These are phyloP conservation scores for Tipula vernalis DNA, from an alignment of 2,888 invertebrate species.

Conservation along the genomic window DNA sequence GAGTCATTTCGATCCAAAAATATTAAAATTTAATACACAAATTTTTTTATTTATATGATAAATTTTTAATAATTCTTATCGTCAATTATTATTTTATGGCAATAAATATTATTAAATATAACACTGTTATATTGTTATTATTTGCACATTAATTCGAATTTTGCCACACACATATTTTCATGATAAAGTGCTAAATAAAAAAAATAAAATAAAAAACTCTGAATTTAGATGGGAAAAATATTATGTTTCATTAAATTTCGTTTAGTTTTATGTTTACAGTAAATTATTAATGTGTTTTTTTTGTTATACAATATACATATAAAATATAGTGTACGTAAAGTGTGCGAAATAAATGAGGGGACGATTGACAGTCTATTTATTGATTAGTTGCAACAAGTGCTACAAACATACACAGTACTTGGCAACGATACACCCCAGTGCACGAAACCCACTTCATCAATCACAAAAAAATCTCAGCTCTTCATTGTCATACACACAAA, in stretches of 20 bases:
- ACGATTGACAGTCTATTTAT: neutral
- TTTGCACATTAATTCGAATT: neutral
- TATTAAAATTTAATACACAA: too few relatives aligned
- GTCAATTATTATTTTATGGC: neutral
- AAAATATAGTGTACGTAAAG: neutral
- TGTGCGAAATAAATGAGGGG: neutral
- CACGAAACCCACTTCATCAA: neutral
- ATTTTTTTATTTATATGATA: too few relatives aligned
- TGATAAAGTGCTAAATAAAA: neutral
- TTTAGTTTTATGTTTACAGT: neutral
- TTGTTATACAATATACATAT: neutral
- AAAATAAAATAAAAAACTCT: neutral
- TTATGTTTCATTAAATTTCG: neutral
- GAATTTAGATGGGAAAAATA: neutral
- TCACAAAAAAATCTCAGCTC: neutral
- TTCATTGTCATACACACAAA: neutral
- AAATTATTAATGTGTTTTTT: neutral
- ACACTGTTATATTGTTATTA: neutral
- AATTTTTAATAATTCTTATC: neutral
- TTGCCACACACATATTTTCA: neutral
- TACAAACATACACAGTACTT: neutral
- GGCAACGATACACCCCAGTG: neutral
- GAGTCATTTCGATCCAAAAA: too few relatives aligned
- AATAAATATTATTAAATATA: neutral
- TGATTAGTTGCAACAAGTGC: neutral